Evolutionary conservation across 2,888 invertebrate species (phyloP).

Genomic region (Ethmia dodecea): DNA sequence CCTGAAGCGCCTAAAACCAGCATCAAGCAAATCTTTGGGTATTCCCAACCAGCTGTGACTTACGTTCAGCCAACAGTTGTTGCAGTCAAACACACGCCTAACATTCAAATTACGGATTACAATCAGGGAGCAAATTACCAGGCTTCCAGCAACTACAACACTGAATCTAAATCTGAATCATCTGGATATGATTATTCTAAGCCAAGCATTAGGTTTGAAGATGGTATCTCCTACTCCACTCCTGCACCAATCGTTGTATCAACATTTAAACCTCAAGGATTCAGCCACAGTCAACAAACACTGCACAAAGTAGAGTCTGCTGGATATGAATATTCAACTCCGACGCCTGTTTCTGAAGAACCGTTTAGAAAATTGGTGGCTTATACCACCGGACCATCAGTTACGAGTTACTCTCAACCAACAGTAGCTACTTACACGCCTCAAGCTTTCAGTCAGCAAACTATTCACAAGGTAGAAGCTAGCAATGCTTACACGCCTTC

Average conservation of each 20-base stretch:
- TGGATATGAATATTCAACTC: constrained; percentile 49
- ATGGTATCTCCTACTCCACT: constrained; percentile 51
- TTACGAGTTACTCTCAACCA: constrained; percentile 39
- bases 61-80: constrained; percentile 56
- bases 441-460: constrained; percentile 51
- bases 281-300: constrained; percentile 51
- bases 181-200: constrained; percentile 47
- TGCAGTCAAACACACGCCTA: constrained; percentile 45
- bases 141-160: constrained; percentile 9
- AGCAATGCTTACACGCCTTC: constrained; percentile 31
- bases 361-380: constrained; percentile 61
- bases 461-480: constrained; percentile 41
- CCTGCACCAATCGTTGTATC: constrained; percentile 48
- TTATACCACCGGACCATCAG: constrained; percentile 56
- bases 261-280: constrained; percentile 51
- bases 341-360: constrained; percentile 50
- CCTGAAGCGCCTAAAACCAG: constrained; percentile 56
- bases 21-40: constrained; percentile 63
- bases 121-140: constrained; percentile 42
- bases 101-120: constrained; percentile 40
- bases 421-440: constrained; percentile 41
- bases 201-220: constrained; percentile 56
- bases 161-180: constrained; percentile 22
- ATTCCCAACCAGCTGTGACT: constrained; percentile 60
- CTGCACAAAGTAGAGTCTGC: constrained; percentile 44